Evolutionary conservation across 2,888 invertebrate genomes (phyloP).

Genomic region (Cistogaster globosa): DNA sequence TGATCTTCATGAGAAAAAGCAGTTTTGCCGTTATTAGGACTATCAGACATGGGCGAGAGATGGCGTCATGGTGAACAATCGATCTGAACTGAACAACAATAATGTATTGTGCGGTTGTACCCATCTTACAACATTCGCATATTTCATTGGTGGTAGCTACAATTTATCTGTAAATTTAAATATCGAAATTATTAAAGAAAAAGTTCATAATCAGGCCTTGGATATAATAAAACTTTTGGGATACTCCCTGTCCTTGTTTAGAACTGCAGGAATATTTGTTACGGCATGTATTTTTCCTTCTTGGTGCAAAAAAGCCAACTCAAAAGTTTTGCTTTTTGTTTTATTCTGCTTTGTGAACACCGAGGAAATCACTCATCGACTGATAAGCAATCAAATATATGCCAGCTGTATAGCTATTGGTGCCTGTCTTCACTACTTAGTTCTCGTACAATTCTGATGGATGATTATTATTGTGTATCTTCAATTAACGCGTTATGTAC

Average conservation of each 20-base stretch:
- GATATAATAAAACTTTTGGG: conserved; percentile 86
- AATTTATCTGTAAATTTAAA: conserved; percentile 74
- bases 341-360: conserved; percentile 81
- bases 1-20: neutral
- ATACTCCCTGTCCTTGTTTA: conserved; percentile 85
- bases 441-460: conserved; percentile 88
- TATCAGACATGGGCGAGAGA: conserved; percentile 85
- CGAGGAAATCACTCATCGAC: conserved; percentile 77
- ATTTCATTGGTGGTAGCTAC: conserved; percentile 82
- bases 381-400: conserved; percentile 77
- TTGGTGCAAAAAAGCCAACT: conserved; percentile 86
- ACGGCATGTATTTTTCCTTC: conserved; percentile 85
- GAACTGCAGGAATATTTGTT: conserved; percentile 85
- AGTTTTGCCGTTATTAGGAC: conserved; percentile 85
- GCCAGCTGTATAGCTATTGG: conserved; percentile 85
- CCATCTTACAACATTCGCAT: conserved; percentile 86
- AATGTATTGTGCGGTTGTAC: conserved; percentile 84
- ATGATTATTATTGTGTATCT: conserved; percentile 88
- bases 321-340: conserved; percentile 87
- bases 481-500: conserved; percentile 87
- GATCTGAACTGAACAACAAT: conserved; percentile 78
- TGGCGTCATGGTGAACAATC: conserved; percentile 83
- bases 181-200: conserved; percentile 72
- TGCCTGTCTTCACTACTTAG: conserved; percentile 86
- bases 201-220: conserved; percentile 83